phyloP scores from a whole-genome alignment of 2,888 invertebrate species.

The Epinotia ramella region DNA sequence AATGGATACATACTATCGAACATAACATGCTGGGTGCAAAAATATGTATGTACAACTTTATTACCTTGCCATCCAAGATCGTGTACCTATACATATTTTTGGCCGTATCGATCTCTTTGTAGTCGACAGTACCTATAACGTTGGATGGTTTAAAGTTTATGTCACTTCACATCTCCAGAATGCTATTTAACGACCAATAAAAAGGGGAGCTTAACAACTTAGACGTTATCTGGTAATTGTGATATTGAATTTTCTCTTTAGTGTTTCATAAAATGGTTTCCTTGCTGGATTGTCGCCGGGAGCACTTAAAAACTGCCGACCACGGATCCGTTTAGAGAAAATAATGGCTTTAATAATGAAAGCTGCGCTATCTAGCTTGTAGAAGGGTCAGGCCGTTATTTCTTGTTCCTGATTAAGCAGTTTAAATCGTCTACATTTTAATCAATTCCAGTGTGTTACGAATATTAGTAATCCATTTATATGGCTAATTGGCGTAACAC shows the following conservation, averaged over 20 bases:
- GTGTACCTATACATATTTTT: too few species aligned
- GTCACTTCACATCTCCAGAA: conserved; percentile 24
- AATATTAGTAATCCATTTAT: too few species aligned
- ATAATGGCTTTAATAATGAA: neutral
- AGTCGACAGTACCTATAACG: neutral
- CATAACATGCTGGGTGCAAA: too few species aligned
- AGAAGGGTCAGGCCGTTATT: too few species aligned
- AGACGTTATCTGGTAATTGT: conserved; percentile 36
- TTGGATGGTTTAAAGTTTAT: conserved; percentile 30
- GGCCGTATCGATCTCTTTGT: too few species aligned
- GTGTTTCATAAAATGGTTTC: conserved; percentile 40
- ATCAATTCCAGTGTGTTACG: too few species aligned
- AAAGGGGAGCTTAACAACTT: conserved; percentile 39
- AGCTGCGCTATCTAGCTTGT: neutral
- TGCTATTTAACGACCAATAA: conserved; percentile 40
- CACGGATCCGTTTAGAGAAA: conserved; percentile 1
- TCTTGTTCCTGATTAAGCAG: too few species aligned
- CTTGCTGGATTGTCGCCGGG: conserved; percentile 3
- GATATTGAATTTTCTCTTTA: conserved; percentile 42
- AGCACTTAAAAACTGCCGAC: conserved; percentile 23
- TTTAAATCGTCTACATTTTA: too few species aligned
- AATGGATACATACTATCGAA: too few species aligned
- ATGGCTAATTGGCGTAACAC: too few species aligned
- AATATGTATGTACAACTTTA: too few species aligned
- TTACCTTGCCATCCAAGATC: too few species aligned